These are phyloP conservation scores for Colletes collaris DNA, from an alignment of 2,888 invertebrate genomes.

Conservation along the genomic window DNA sequence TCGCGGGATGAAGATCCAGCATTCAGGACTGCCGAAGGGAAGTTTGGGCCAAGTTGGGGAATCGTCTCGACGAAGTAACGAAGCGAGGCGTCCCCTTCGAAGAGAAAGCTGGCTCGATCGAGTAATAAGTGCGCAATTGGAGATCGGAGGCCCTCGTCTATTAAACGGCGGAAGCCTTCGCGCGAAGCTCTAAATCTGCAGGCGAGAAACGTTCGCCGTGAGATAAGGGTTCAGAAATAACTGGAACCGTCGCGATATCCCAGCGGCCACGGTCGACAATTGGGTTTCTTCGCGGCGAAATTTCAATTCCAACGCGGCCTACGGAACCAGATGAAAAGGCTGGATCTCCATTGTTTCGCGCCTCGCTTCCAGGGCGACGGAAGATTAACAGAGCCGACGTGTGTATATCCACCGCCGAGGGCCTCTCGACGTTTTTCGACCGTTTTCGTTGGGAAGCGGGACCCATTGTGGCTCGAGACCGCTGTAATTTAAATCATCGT, in stretches of 20 bases:
- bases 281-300: conserved; percentile 61
- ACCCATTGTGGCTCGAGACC: conserved; percentile 49
- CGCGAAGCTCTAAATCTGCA: conserved; percentile 19
- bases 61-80: not conserved
- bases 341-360: conserved; percentile 75
- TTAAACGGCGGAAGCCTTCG: not conserved
- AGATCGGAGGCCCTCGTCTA: conserved; percentile 5
- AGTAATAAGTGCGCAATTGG: conserved; percentile 43
- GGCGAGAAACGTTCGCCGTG: conserved; percentile 12
- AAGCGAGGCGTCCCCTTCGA: not conserved
- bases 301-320: conserved; percentile 50
- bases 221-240: conserved; percentile 40
- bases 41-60: not conserved
- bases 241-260: conserved; percentile 39
- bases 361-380: conserved; percentile 75
- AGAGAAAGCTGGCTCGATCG: conserved; percentile 11
- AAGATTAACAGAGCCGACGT: conserved; percentile 76
- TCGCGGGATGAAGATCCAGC: not conserved
- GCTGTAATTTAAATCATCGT: conserved; percentile 58
- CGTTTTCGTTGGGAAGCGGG: conserved; percentile 61
- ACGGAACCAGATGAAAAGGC: conserved; percentile 54
- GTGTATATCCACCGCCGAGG: conserved; percentile 69
- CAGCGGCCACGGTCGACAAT: conserved; percentile 44
- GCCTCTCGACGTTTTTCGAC: conserved; percentile 70
- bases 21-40: not conserved